Evolutionary conservation across 2,113 vertebrate genomes (phyloP).

Genomic region (Jaculus jaculus): DNA sequence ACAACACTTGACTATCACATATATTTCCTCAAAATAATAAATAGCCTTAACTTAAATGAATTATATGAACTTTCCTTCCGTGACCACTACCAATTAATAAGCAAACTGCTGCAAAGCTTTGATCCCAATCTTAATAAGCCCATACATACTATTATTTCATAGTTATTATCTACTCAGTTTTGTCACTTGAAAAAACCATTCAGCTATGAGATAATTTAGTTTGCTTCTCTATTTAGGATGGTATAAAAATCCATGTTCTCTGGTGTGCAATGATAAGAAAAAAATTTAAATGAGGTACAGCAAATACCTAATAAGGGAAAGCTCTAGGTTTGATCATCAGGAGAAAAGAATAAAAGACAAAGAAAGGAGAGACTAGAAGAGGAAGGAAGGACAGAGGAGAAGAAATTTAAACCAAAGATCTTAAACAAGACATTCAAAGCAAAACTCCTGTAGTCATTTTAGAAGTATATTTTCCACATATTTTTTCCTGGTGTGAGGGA

Average conservation of each 20-base stretch:
- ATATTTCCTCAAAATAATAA: conserved; percentile 52
- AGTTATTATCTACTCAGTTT: conserved; percentile 8
- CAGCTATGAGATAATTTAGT: conserved; percentile 7
- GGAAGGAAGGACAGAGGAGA: not conserved
- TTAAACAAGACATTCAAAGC: conserved; percentile 40
- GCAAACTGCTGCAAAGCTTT: conserved; percentile 42
- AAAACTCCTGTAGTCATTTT: conserved; percentile 35
- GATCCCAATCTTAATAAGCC: conserved; percentile 4
- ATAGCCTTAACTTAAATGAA: conserved; percentile 54
- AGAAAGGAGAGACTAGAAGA: not conserved
- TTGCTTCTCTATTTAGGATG: not conserved
- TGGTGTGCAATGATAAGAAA: conserved; percentile 34
- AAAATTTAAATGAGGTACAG: conserved; percentile 1
- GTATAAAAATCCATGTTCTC: conserved; percentile 52
- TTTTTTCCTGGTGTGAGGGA: not conserved
- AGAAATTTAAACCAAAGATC: conserved; percentile 18
- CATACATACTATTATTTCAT: conserved; percentile 24
- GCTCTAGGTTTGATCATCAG: not conserved
- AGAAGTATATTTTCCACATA: conserved; percentile 48
- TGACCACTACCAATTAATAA: conserved; percentile 33
- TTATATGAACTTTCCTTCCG: conserved; percentile 35
- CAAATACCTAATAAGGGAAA: not conserved
- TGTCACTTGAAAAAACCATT: conserved; percentile 36
- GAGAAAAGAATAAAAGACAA: not conserved
- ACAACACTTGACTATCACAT: not conserved